Evolutionary conservation across 92 coral and sea anemone species (phyloP), one percentile per base, ranked within the genome.

Genomic region (Scolanthus callimorphus): DNA sequence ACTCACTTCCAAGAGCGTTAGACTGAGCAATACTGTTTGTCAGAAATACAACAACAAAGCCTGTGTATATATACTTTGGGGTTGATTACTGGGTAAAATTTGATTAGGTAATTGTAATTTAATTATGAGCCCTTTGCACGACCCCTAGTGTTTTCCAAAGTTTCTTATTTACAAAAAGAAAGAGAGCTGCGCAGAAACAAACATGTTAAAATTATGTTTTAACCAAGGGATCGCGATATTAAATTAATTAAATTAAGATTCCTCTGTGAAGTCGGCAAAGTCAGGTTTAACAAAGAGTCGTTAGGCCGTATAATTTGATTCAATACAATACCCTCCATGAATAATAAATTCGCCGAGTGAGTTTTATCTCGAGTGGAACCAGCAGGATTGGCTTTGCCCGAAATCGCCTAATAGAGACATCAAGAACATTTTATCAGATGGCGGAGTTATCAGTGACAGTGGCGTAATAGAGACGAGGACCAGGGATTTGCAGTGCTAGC

Each of bases 31-130:
- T 34, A 19, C 17, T 46, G 52, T 46, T 46, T 20, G 52, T 15
- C 15, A 34, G 41, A 34, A 46, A 9, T 21, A 46, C 52, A 46
- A 46, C 52, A 20, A 46, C 22, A 10, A 6, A 20, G 17, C 23
- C 17, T 20, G 12, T 46, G 52, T 46, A 21, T 46, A 46, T 46
- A 46, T 46, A 46, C 52, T 46, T n/a, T 46, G 52, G 17, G 31
- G 29, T 51, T 44, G 62, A 65, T 65, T 74, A 43, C 66, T 57
- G 50, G 55, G 53, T 57, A 55, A 17, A 46, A 12, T 47, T 74
- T 74, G 73, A 74, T 64, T 44, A 65, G 39, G 54, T 65, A 50
- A 58, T 58, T 57, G 68, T 57, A 58, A 61, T 71, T 56, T 41
- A 71, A 71, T 71, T 63, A 71, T 49, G 53, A 25, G 27, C 24